A percentile compares a stretch with the other conserved stretches of the same genome.
Evolutionary conservation across 1,140 invertebrate species (phyloP).

Genomic region (Argopecten irradians): DNA sequence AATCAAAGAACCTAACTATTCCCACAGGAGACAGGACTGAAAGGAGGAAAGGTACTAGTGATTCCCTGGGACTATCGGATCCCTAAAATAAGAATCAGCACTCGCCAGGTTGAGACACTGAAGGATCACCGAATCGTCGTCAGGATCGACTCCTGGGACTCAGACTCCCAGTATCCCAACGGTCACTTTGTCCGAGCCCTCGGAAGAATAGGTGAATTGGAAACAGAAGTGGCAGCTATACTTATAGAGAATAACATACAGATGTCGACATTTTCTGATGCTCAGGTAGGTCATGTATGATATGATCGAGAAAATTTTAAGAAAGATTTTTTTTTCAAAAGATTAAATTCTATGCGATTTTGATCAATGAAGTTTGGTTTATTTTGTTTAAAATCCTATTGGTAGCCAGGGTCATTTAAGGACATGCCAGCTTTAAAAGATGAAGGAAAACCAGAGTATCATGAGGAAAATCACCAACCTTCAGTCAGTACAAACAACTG

Average conservation of each 20-base stretch:
- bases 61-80: slow-evolving; percentile 76
- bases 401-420: too few relatives aligned
- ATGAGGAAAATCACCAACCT: too few relatives aligned
- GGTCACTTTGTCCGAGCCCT: slow-evolving; percentile 76
- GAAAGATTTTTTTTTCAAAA: too few relatives aligned
- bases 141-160: slow-evolving; percentile 74
- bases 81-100: slow-evolving; percentile 76
- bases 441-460: too few relatives aligned
- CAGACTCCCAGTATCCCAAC: slow-evolving; percentile 75
- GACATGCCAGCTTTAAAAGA: too few relatives aligned
- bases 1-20: too few relatives aligned
- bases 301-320: too few relatives aligned
- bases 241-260: slow-evolving; percentile 88
- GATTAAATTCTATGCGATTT: too few relatives aligned
- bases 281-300: slow-evolving; percentile 58
- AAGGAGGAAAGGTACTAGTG: slow-evolving; percentile 70
- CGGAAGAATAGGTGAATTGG: slow-evolving; percentile 83
- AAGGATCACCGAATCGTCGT: slow-evolving; percentile 74
- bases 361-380: too few relatives aligned
- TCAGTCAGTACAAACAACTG: too few relatives aligned
- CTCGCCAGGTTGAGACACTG: slow-evolving; percentile 68
- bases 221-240: slow-evolving; percentile 93
- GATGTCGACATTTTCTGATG: slow-evolving; percentile 67
- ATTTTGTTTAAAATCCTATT: too few relatives aligned
- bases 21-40: slow-evolving; percentile 55